A percentile compares a stretch with the other conserved stretches of the same genome.
phyloP scores from a whole-genome alignment of 2,888 invertebrate species.

The Zaprionus bogoriensis region DNA sequence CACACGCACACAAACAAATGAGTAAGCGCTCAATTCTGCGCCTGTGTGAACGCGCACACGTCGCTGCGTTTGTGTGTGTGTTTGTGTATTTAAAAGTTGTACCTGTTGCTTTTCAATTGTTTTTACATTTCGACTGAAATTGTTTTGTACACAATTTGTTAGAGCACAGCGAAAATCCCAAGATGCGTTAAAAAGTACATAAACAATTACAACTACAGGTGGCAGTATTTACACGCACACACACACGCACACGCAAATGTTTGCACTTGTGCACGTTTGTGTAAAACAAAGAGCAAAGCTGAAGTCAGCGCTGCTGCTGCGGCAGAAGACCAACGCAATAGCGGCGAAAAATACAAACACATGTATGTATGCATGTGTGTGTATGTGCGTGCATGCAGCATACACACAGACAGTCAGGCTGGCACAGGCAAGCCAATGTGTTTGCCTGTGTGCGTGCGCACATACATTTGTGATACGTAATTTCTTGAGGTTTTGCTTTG shows the following conservation, averaged over 20 bases:
- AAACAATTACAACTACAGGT: conserved; percentile 49
- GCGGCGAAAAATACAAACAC: conserved; percentile 36
- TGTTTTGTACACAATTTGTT: conserved; percentile 56
- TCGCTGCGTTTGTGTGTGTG: conserved; percentile 26
- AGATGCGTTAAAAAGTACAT: conserved; percentile 35
- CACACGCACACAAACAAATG: conserved; percentile 35
- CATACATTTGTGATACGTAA: conserved; percentile 72
- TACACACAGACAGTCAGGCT: conserved; percentile 17
- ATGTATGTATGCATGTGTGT: background rate
- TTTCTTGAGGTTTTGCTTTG: conserved; percentile 67
- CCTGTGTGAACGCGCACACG: conserved; percentile 12
- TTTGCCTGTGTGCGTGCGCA: conserved; percentile 14
- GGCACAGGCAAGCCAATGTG: background rate
- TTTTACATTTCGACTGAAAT: conserved; percentile 55
- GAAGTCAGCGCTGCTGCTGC: conserved; percentile 40
- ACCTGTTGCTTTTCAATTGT: conserved; percentile 73
- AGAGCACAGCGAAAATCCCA: conserved; percentile 32
- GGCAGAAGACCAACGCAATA: conserved; percentile 51
- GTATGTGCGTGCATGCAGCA: conserved; percentile 22
- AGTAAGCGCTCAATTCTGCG: conserved; percentile 42
- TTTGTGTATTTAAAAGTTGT: conserved; percentile 49
- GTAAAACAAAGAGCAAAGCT: conserved; percentile 58
- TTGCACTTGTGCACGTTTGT: conserved; percentile 27
- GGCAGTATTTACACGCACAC: conserved; percentile 14
- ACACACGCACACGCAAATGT: conserved; percentile 1